A percentile compares a stretch with the other conserved stretches of the same genome.
These are phyloP conservation scores for Chaetops frenatus DNA, from an alignment of 2,113 vertebrate genomes.

Conservation along the genomic window DNA sequence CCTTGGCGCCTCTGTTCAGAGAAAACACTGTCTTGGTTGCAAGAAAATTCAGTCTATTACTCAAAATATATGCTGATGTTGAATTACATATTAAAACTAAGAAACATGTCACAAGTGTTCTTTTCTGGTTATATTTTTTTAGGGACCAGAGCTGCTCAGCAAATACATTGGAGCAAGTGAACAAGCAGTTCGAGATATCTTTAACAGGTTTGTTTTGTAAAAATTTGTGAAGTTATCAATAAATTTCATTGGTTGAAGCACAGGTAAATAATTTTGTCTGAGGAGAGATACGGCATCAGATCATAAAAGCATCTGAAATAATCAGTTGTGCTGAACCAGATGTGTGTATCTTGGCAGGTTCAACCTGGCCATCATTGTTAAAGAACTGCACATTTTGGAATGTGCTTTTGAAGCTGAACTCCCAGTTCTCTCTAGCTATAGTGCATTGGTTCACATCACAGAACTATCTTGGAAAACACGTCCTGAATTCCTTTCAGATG, in stretches of 20 bases:
- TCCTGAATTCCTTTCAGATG: not conserved
- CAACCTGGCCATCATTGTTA: not conserved
- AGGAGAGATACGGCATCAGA: not conserved
- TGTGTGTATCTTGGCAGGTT: not conserved
- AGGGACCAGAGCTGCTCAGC: slow-evolving; percentile 96
- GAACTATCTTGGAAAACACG: not conserved
- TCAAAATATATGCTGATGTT: not conserved
- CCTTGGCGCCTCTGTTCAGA: not conserved
- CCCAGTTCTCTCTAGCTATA: not conserved
- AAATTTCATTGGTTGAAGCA: not conserved
- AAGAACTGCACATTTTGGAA: not conserved
- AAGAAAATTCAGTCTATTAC: not conserved
- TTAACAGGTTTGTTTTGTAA: slow-evolving; percentile 79
- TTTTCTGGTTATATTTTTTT: not conserved
- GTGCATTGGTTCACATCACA: not conserved
- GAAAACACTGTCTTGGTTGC: not conserved
- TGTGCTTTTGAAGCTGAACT: not conserved
- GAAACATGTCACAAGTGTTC: not conserved
- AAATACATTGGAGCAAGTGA: slow-evolving; percentile 99
- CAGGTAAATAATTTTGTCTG: not conserved
- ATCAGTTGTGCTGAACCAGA: not conserved
- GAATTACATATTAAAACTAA: not conserved
- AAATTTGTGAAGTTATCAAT: not conserved
- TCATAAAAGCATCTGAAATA: not conserved
- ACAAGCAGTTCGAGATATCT: slow-evolving; percentile 89